A percentile compares a stretch with the other conserved stretches of the same genome.
Evolutionary conservation across 1,140 invertebrate genomes (phyloP).

Genomic region (Drosophila tristis): DNA sequence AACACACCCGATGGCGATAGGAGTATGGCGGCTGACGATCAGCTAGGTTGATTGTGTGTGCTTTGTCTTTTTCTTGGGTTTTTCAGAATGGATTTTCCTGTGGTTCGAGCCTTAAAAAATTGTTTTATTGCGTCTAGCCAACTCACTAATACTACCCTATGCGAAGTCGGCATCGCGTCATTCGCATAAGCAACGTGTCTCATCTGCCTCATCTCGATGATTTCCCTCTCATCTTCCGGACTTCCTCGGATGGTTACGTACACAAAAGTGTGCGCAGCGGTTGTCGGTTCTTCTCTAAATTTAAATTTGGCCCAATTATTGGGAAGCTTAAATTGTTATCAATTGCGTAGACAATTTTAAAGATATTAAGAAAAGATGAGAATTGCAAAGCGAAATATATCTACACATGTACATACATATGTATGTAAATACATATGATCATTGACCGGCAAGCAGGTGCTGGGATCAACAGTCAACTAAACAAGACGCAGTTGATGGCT

Average conservation of each 20-base stretch:
- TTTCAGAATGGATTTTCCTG: too few species aligned
- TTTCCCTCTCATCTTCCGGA: not conserved
- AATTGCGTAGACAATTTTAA: slow-evolving; percentile 72
- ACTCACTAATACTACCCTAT: too few species aligned
- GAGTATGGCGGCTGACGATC: not conserved
- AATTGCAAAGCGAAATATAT: not conserved
- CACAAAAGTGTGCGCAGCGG: too few species aligned
- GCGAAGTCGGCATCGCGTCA: too few species aligned
- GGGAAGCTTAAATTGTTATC: slow-evolving; percentile 66
- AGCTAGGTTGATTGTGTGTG: too few species aligned
- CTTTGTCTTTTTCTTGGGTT: too few species aligned
- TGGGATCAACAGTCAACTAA: slow-evolving; percentile 19
- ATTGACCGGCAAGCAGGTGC: slow-evolving; percentile 6
- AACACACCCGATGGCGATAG: not conserved
- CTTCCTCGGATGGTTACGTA: not conserved
- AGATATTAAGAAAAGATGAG: slow-evolving; percentile 34
- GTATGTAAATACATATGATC: too few species aligned
- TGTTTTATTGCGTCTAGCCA: too few species aligned
- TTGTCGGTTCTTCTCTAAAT: slow-evolving; percentile 62
- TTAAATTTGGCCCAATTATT: slow-evolving; percentile 78
- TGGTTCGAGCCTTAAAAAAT: too few species aligned
- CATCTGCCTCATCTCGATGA: not conserved
- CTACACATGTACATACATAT: too few species aligned
- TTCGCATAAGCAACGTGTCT: too few species aligned
- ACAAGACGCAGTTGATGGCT: slow-evolving; percentile 49